Evolutionary conservation across 2,888 invertebrate genomes (phyloP), one percentile per base, ranked within the genome.

Genomic region (Melanostoma scalare): DNA sequence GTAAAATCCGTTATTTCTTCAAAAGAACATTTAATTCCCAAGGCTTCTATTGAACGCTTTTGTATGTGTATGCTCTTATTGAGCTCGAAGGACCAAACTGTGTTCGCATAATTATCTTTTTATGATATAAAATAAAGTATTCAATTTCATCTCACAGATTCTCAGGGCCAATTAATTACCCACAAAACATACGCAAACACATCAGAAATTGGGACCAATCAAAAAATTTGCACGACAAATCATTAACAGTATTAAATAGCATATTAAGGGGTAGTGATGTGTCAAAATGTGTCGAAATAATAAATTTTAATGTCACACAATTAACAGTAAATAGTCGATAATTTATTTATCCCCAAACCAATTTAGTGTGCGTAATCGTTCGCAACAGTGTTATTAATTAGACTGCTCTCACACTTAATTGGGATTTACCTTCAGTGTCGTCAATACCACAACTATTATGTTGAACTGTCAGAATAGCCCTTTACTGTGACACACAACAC

Each of bases 311-410:
- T 82, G 68, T 69, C 63, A 73, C 61, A 63, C 78, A 78, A 82
- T 82, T 78, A 82, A 78, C 78, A 68, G 77, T 78, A 73, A 82
- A 82, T 78, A 63, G 78, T 73, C 82, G 61, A 82, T 82, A 78
- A 82, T 82, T 82, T 82, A 78, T 82, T 82, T 82, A 82, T 82
- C 46, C 82, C 63, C 63, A 63, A 73, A 77, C 77, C 78, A 72
- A 72, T 81, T 82, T 78, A 82, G 78, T 78, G 73, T 78, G 56
- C 61, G 82, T 82, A 82, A 82, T 78, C 68, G 82, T 74, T 82
- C 63, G 68, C 77, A 82, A 82, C 78, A 65, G 77, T 78, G 56
- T 82, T 82, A 82, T 82, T 82, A 82, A 82, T 82, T 77, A 82
- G 82, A 73, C 68, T 44, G 67, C 55, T 55, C 38, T 56, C 38